These are phyloP conservation scores for Archocentrus centrarchus DNA, from an alignment of 2,113 vertebrate species.

Conservation along the genomic window DNA sequence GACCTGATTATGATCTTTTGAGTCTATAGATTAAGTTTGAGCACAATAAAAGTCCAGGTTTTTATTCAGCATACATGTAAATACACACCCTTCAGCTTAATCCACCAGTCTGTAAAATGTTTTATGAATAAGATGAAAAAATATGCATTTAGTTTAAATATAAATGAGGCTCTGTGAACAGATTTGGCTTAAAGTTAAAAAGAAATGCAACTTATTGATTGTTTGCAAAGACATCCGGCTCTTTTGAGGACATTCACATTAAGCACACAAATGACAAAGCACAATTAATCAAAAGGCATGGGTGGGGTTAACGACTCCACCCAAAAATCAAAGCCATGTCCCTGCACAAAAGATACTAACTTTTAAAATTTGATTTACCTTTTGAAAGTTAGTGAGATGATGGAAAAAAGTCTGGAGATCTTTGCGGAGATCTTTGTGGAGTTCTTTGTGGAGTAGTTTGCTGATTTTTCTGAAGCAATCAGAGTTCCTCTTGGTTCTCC, in stretches of 20 bases:
- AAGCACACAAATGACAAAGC: background rate
- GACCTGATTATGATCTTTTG: background rate
- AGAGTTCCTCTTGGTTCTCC: constrained; percentile 1
- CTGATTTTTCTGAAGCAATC: background rate
- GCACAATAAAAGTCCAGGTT: background rate
- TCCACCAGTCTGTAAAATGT: background rate
- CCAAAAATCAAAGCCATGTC: constrained; percentile 29
- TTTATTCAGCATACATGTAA: background rate
- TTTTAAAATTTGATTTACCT: constrained; percentile 37
- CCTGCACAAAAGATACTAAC: background rate
- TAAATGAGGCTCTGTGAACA: background rate
- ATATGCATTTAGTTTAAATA: background rate
- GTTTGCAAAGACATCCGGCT: background rate
- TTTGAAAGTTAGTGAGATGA: constrained; percentile 2
- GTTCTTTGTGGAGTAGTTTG: background rate
- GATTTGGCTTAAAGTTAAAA: background rate
- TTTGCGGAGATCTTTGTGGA: background rate
- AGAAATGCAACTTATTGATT: background rate
- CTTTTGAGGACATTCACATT: background rate
- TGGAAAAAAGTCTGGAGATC: background rate
- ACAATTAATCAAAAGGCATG: constrained; percentile 29
- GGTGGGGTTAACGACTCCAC: constrained; percentile 59
- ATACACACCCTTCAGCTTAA: background rate
- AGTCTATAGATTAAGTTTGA: background rate
- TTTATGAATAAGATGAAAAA: background rate